Evolutionary conservation across 2,888 invertebrate species (phyloP), one percentile per base, ranked within the genome.

Genomic region (Cheiracanthium punctorium): DNA sequence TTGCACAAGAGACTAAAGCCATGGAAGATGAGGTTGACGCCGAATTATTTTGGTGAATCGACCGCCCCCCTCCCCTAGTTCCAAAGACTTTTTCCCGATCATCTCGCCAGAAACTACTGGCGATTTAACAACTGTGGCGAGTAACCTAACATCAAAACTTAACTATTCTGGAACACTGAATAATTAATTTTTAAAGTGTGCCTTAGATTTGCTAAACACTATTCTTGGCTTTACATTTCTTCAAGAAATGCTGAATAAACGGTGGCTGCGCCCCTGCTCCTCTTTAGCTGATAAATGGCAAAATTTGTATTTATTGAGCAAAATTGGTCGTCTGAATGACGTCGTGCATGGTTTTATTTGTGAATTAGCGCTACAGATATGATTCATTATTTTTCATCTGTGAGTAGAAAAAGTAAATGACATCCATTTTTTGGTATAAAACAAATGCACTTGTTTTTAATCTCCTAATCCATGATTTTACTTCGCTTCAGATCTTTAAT

Each of bases 161-260:
- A 48, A 12, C 73, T 82, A 77, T 67, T 73, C 69, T 79, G 74
- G 79, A 77, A 82, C 82, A 82, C 72, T 72, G 71, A 84, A 48
- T 41, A 70, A n/a, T 71, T 71, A 41, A 41, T 79, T 79, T 37
- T 79, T 74, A 65, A 85, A 85, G 84, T 79, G 84, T 85, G 84
- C 84, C 84, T 85, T 85, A 85, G 79, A 85, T 85, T 85, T 85
- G 84, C 79, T 85, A 82, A 82, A 79, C 73, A 79, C 73, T 84
- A 14, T 69, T 84, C 79, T 80, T 64, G 41, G 84, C 82, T 82
- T 69, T 79, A 79, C 30, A 28, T 70, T 74, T 52, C 74, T 30
- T 48, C 52, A 69, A 67, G 79, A 74, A 74, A 70, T 52, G 33
- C 52, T 64, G 33, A 24, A 72, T 75, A 37, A 73, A 70, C 65